These are phyloP conservation scores for Mycteria americana DNA, from an alignment of 2,797 vertebrate genomes.

Conservation along the genomic window DNA sequence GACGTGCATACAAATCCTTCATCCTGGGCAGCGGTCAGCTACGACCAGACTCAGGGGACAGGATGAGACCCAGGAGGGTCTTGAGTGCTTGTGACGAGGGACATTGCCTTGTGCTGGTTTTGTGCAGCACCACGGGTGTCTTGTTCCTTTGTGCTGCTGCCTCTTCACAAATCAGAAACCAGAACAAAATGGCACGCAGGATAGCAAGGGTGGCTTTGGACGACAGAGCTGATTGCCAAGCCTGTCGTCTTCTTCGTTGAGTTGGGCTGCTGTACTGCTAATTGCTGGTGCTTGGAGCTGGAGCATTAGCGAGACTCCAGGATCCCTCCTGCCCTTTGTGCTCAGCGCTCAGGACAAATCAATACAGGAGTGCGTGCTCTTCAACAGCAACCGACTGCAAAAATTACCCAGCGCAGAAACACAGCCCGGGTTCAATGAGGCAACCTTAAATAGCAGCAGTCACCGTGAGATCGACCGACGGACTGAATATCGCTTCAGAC, in stretches of 20 bases:
- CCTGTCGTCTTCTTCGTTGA: background rate
- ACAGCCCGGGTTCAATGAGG: slow-evolving; percentile 33
- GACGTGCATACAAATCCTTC: background rate
- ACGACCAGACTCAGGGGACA: too few relatives aligned
- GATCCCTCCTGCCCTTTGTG: background rate
- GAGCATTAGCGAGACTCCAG: background rate
- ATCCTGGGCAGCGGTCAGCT: background rate
- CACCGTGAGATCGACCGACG: slow-evolving; percentile 16
- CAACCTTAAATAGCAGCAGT: slow-evolving; percentile 50
- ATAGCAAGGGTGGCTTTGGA: background rate
- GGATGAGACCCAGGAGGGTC: background rate
- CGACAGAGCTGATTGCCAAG: background rate
- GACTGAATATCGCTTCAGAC: slow-evolving; percentile 35
- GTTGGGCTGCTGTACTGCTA: background rate
- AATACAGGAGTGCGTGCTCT: background rate
- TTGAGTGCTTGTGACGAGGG: background rate
- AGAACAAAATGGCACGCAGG: background rate
- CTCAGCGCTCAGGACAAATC: slow-evolving; percentile 5
- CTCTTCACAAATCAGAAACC: background rate
- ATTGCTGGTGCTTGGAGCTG: background rate
- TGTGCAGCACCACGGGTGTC: background rate
- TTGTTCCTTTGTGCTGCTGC: background rate
- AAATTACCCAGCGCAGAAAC: slow-evolving; percentile 3
- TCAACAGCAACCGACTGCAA: slow-evolving; percentile 15
- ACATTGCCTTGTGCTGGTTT: background rate